Base-by-base conservation (phyloP, 1,140 invertebrate species). In the Helicoverpa zea region DNA sequence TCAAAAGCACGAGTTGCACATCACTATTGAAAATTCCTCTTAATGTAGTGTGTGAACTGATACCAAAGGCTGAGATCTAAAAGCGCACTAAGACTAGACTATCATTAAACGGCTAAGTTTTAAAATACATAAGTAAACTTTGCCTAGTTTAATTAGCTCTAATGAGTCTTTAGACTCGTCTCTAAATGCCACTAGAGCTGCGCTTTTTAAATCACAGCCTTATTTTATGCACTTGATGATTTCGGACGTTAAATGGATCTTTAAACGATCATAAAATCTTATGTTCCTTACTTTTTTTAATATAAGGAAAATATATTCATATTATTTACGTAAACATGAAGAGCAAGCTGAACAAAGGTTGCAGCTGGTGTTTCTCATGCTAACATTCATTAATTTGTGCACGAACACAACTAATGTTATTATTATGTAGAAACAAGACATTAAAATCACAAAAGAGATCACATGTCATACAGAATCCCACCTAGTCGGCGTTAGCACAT, bases 351-450 rank as follows among this genome's bases (percentile, higher is more conserved):
- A 59, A 29, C 29, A 59, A 29, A 18, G 10, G 56, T 58, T 58
- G n/a, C 54, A 59, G 51, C 52, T 56, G 13, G 51, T 72, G 52
- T 59, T 59, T 59, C 58, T 63, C 30, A 63, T 30, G 59, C 59
- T 29, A 63, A 63, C 23, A 78, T 64, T 18, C 14, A 58, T 74
- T 59, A 23, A 30, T 47, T 87, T 84, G 82, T 87, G 81, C 85
- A 74, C 68, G 16, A 58, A 86, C 80, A 86, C 81, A 84, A 81
- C 80, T 77, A 70, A 70, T 18, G 56, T 10, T 18, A n/a, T 16
- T 18, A n/a, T 16, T 59, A 59, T 59, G 2, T 35, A 35, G 35
- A 35, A 35, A 35, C 58, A 12, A 29, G 58, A 13, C 58, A 59
- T 59, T 29, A 23, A 68, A 49, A 23, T 51, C 23, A 51, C 35